phyloP scores from a whole-genome alignment of 1,140 invertebrate species.

The Trinorchestia longiramus region DNA sequence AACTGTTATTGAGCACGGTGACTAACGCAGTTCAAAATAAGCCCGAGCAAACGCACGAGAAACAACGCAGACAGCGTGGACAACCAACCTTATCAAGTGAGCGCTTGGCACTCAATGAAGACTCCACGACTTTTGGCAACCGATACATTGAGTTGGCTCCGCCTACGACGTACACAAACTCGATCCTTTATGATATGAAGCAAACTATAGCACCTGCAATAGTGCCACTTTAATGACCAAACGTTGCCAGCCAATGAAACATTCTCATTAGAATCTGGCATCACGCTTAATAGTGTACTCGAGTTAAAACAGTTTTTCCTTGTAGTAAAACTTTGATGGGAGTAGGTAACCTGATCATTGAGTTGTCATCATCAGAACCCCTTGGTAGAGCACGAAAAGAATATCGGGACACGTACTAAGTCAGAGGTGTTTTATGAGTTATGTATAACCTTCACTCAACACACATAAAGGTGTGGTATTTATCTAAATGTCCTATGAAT shows the following conservation, averaged over 20 bases:
- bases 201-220: neutral
- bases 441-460: neutral
- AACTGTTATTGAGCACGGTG: neutral
- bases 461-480: neutral
- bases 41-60: neutral
- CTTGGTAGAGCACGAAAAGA: neutral
- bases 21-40: neutral
- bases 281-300: neutral
- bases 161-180: neutral
- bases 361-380: neutral
- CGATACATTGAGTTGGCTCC: neutral
- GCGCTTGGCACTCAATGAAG: slow-evolving; percentile 5
- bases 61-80: neutral
- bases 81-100: neutral
- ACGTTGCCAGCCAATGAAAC: neutral
- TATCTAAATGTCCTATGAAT: neutral
- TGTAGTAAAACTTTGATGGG: neutral
- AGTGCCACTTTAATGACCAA: neutral
- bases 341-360: neutral
- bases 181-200: neutral
- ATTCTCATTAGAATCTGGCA: neutral
- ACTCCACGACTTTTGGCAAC: neutral
- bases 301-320: neutral
- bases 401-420: neutral
- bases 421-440: neutral